Percentiles rank a stretch among this genome's conserved stretches.
phyloP scores from a whole-genome alignment of 2,797 vertebrate genomes.

The Muscicapa striata region DNA sequence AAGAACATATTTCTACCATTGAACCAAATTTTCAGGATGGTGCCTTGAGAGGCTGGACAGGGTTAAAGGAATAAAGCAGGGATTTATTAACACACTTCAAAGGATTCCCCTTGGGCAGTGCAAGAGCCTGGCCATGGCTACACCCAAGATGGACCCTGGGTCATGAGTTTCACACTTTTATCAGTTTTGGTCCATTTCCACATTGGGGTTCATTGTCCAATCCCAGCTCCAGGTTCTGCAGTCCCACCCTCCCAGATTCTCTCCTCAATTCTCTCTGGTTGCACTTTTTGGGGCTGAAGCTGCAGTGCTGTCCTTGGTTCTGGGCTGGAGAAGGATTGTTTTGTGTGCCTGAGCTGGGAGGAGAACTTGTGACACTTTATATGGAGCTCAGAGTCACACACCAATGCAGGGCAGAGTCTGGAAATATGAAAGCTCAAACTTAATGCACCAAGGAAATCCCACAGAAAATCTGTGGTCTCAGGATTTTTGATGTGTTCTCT shows the following conservation, averaged over 20 bases:
- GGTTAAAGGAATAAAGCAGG: background rate
- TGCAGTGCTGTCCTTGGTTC: background rate
- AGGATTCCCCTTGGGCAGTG: background rate
- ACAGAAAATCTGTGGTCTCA: background rate
- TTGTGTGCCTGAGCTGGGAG: background rate
- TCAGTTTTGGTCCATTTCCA: background rate
- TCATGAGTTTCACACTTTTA: background rate
- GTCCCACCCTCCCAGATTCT: background rate
- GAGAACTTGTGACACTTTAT: background rate
- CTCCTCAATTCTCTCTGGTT: background rate
- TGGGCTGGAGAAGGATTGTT: background rate
- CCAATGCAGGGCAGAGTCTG: background rate
- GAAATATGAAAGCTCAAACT: background rate
- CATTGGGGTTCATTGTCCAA: background rate
- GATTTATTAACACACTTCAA: background rate
- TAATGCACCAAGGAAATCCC: background rate
- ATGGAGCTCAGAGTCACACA: background rate
- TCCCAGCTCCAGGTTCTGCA: background rate
- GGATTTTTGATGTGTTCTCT: background rate
- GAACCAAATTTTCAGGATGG: background rate
- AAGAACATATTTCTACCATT: rapidly evolving
- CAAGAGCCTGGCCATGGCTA: background rate
- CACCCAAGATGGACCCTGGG: rapidly evolving
- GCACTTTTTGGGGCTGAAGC: background rate
- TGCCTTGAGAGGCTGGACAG: background rate